Evolutionary conservation across 2,797 vertebrate genomes (phyloP), one percentile per base, ranked within the genome.

Genomic region (Mionectes olivaceus): DNA sequence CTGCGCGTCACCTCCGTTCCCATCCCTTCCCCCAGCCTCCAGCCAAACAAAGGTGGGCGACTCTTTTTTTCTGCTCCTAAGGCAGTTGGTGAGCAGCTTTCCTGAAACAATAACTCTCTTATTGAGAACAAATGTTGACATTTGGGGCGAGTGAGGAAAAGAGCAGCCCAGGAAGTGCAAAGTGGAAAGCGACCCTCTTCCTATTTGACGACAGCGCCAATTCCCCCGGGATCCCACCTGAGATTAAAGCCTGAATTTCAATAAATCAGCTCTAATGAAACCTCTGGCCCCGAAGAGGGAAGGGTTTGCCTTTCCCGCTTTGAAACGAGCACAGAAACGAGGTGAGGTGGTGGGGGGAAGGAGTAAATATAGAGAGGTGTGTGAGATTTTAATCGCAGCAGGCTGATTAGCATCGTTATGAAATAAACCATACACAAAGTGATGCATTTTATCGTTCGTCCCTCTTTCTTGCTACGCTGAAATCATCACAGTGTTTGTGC

Each of bases 41-140:
- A 74, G 14, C 8, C 93, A 89, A 95, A 97, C 96, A 97, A 97
- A 98, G 98, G 98, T 97, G 97, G 94, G 96, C 83, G 97, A 97
- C 96, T 97, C 94, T 97, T 97, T 88, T 44, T 98, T 98, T 96
- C 97, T 96, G 96, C 97, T 98, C 97, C 98, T 98, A 98, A 98
- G 97, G 98, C 98, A 93, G 97, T 98, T 95, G 97, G 97, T 87
- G 95, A 97, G 97, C 97, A 96, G 97, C 98, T 98, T 97, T 97
- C 96, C 97, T 97, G 98, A 98, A 98, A 99, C 98, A 99, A 98
- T 98, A 98, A 98, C 97, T 98, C 98, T 98, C 98, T 99, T 98
- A 98, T 98, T 98, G 97, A 97, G 98, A 99, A 98, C 98, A 99
- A 99, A 99, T 99, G 98, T 98, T 98, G 99, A 98, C 98, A 98